Evolutionary conservation across 2,888 invertebrate species (phyloP).

Genomic region (Craniophora ligustri): DNA sequence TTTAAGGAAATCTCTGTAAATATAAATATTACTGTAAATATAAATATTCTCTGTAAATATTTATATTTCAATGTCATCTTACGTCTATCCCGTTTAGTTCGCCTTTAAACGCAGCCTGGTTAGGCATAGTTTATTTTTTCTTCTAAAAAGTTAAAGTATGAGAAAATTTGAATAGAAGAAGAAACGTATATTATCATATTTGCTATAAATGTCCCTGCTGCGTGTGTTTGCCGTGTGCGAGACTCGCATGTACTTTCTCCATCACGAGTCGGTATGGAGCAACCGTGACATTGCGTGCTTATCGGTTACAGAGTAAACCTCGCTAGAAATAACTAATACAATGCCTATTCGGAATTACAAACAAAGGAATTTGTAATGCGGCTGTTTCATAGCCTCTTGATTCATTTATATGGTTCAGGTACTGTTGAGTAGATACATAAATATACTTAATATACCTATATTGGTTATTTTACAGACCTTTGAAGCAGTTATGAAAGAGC

Average conservation of each 20-base stretch:
- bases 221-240: slow-evolving; percentile 15
- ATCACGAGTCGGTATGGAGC: slow-evolving; percentile 51
- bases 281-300: slow-evolving; percentile 66
- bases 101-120: too few species aligned
- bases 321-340: slow-evolving; percentile 45
- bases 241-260: slow-evolving; percentile 66
- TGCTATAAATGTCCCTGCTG: not conserved
- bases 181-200: not conserved
- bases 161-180: not conserved
- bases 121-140: too few species aligned
- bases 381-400: slow-evolving; percentile 33
- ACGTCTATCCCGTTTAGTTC: too few species aligned
- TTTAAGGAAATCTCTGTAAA: too few species aligned
- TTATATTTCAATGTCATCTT: too few species aligned
- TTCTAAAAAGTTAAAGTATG: not conserved
- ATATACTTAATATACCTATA: too few species aligned
- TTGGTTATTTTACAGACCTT: too few species aligned
- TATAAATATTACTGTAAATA: too few species aligned
- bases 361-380: slow-evolving; percentile 41
- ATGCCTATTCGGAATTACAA: slow-evolving; percentile 45
- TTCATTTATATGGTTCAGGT: slow-evolving; percentile 20
- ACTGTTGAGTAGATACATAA: too few species aligned
- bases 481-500: too few species aligned
- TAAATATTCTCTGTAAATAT: too few species aligned
- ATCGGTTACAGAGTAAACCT: slow-evolving; percentile 51